These are phyloP conservation scores for Saturnia japonica DNA, from an alignment of 2,888 invertebrate species.

Conservation along the genomic window DNA sequence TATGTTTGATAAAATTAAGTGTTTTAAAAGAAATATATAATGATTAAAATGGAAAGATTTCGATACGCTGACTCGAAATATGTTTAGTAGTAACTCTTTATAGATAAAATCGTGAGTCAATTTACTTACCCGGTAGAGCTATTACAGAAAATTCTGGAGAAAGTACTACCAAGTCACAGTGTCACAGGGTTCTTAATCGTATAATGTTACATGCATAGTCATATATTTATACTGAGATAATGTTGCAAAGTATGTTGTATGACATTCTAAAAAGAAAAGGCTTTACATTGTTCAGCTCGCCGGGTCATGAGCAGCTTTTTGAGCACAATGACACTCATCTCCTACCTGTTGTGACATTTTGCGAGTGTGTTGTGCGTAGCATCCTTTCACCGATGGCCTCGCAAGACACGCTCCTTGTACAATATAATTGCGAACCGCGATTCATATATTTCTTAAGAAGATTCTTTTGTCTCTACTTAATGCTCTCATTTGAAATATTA, in stretches of 20 bases:
- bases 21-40: too few relatives aligned
- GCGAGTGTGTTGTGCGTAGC: not conserved
- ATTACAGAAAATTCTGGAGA: not conserved
- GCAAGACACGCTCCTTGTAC: not conserved
- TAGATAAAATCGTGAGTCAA: too few relatives aligned
- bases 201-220: too few relatives aligned
- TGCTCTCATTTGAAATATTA: not conserved
- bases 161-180: not conserved
- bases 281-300: not conserved
- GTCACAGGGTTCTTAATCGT: too few relatives aligned
- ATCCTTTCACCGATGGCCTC: not conserved
- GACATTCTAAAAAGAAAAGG: not conserved
- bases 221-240: not conserved
- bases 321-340: not conserved
- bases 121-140: not conserved
- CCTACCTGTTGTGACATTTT: not conserved
- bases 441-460: not conserved
- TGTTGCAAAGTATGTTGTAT: not conserved
- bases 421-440: not conserved
- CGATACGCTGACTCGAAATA: not conserved
- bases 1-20: too few relatives aligned
- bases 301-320: not conserved
- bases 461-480: not conserved
- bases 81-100: not conserved
- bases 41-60: too few relatives aligned